These are phyloP conservation scores for Diorhabda sublineata DNA, from an alignment of 1,140 invertebrate genomes.

Conservation along the genomic window DNA sequence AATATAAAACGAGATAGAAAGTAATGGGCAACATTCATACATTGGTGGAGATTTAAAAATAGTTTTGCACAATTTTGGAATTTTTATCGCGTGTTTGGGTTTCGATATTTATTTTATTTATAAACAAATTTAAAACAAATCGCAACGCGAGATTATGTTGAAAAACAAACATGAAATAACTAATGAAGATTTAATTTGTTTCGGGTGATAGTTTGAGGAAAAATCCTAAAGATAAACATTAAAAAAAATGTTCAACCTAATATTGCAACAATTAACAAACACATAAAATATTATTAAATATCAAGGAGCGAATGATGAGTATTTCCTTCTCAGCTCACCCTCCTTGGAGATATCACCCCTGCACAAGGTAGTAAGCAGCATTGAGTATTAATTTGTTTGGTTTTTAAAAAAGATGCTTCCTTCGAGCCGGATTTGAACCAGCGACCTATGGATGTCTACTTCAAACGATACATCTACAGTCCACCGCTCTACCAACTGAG, in stretches of 20 bases:
- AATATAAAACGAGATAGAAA: conserved; percentile 14
- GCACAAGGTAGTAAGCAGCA: not conserved
- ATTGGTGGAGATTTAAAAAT: conserved; percentile 15
- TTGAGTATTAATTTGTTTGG: too few species aligned
- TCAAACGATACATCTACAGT: conserved; percentile 57
- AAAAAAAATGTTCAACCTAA: too few species aligned
- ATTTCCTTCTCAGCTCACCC: not conserved
- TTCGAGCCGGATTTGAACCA: conserved; percentile 44
- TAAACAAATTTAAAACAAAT: conserved; percentile 3
- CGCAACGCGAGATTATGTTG: too few species aligned
- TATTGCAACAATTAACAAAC: too few species aligned
- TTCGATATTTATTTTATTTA: conserved; percentile 6
- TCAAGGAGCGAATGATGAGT: not conserved
- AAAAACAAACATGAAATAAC: too few species aligned
- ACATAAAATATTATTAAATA: too few species aligned
- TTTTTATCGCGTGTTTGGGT: conserved; percentile 27
- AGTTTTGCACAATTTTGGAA: conserved; percentile 29
- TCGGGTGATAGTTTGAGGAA: too few species aligned
- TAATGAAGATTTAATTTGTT: too few species aligned
- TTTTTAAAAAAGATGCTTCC: conserved; percentile 14
- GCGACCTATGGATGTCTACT: conserved; percentile 38
- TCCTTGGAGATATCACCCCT: not conserved
- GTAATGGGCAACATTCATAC: conserved; percentile 7
- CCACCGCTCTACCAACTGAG: conserved; percentile 87
- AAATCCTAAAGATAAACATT: too few species aligned